Conservation (phyloP, 2,888 invertebrate genomes). For the Synanthedon andrenaeformis region DNA sequence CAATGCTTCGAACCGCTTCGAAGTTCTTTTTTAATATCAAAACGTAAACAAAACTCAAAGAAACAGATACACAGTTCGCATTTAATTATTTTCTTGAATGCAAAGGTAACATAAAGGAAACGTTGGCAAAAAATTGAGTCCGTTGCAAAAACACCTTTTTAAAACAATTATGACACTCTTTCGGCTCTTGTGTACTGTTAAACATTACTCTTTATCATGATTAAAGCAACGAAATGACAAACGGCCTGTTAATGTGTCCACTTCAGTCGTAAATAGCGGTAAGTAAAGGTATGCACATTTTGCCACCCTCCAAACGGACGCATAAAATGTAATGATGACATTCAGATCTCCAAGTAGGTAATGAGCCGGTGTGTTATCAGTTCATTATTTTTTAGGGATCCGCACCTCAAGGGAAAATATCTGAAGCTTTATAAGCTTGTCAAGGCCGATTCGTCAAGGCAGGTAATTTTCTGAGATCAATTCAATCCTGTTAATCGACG, state of each 20-base stretch:
- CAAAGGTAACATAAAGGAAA: constrained; percentile 23
- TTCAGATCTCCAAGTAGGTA: constrained; percentile 3
- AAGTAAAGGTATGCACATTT: constrained; percentile 3
- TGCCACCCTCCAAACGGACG: constrained; percentile 5
- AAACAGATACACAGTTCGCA: not conserved
- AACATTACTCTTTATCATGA: constrained; percentile 21
- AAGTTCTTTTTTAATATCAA: no score
- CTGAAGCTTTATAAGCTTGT: not conserved
- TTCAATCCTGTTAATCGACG: no score
- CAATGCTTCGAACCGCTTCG: not conserved
- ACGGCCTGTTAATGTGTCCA: constrained; percentile 10
- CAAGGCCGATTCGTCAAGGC: no score
- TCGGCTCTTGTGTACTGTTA: constrained; percentile 22
- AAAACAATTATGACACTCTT: constrained; percentile 20
- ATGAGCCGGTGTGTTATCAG: constrained; percentile 5
- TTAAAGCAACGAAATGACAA: constrained; percentile 14
- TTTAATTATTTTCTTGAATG: constrained; percentile 15
- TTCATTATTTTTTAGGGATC: constrained; percentile 3
- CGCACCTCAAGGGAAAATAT: constrained; percentile 3
- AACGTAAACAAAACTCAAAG: no score
- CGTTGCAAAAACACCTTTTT: constrained; percentile 14
- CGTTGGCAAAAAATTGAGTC: constrained; percentile 7
- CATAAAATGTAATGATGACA: constrained; percentile 4
- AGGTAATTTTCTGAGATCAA: no score
- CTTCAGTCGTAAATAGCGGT: constrained; percentile 7